phyloP scores from a whole-genome alignment of 2,888 invertebrate genomes.

The Amphipyra berbera region DNA sequence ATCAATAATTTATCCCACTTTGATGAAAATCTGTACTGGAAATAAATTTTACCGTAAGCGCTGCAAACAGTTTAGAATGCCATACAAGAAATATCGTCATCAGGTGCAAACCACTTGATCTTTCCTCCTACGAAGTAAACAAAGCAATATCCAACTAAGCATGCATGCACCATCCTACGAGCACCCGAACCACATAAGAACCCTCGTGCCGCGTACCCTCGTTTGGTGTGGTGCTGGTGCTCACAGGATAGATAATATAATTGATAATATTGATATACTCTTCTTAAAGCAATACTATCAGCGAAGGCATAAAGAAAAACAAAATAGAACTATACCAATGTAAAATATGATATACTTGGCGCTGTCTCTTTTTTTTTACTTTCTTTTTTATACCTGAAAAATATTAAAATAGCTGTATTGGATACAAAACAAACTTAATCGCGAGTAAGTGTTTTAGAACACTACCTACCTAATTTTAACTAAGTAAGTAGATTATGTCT shows the following conservation, averaged over 20 bases:
- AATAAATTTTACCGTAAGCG: slow-evolving; percentile 41
- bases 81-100: not conserved
- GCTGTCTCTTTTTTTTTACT: slow-evolving; percentile 47
- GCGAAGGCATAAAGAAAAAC: not conserved
- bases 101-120: too few relatives aligned
- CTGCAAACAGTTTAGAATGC: not conserved
- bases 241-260: too few relatives aligned
- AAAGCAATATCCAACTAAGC: too few relatives aligned
- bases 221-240: too few relatives aligned
- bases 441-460: too few relatives aligned
- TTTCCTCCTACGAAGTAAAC: too few relatives aligned
- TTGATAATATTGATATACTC: too few relatives aligned
- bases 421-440: not conserved
- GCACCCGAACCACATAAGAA: too few relatives aligned
- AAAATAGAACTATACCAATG: slow-evolving; percentile 66
- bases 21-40: slow-evolving; percentile 92
- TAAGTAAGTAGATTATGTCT: too few relatives aligned
- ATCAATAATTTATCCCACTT: slow-evolving; percentile 88
- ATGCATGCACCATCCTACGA: too few relatives aligned
- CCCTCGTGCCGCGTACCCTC: too few relatives aligned
- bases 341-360: slow-evolving; percentile 74
- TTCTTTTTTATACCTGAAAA: slow-evolving; percentile 45
- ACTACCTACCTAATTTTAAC: too few relatives aligned
- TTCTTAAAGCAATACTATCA: not conserved
- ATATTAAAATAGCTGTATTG: not conserved